phyloP scores from a whole-genome alignment of 2,797 vertebrate genomes.

The Coracias cyanogaster region DNA sequence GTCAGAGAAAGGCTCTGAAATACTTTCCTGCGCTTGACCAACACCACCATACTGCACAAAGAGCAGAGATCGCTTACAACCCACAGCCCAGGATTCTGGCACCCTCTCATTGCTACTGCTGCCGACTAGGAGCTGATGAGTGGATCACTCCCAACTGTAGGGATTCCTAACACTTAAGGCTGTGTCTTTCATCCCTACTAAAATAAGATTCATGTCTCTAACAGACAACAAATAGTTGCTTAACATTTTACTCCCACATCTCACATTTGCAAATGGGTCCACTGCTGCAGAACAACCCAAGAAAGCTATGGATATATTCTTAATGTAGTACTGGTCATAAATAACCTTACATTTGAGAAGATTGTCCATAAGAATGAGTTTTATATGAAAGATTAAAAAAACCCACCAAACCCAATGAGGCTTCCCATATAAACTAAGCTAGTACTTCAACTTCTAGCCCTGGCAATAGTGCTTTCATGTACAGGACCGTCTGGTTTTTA shows the following conservation, averaged over 20 bases:
- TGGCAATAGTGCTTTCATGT: not conserved
- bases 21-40: not conserved
- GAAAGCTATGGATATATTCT: not conserved
- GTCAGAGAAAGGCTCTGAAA: not conserved
- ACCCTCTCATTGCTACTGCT: not conserved
- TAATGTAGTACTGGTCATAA: not conserved
- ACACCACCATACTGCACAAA: not conserved
- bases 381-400: not conserved
- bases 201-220: slow-evolving; percentile 35
- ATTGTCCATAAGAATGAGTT: not conserved
- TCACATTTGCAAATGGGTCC: not conserved
- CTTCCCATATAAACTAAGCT: not conserved
- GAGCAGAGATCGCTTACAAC: not conserved
- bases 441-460: not conserved
- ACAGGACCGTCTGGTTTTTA: not conserved
- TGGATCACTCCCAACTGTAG: not conserved
- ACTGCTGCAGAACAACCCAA: not conserved
- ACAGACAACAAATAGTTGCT: slow-evolving; percentile 23
- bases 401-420: fast-evolving
- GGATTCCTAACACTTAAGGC: slow-evolving; percentile 37
- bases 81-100: not conserved
- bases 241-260: slow-evolving; percentile 16
- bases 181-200: slow-evolving; percentile 24
- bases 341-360: not conserved
- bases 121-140: not conserved